A percentile compares a stretch with the other conserved stretches of the same genome.
Conservation (phyloP, 2,113 vertebrate species). For the Eublepharis macularius region DNA sequence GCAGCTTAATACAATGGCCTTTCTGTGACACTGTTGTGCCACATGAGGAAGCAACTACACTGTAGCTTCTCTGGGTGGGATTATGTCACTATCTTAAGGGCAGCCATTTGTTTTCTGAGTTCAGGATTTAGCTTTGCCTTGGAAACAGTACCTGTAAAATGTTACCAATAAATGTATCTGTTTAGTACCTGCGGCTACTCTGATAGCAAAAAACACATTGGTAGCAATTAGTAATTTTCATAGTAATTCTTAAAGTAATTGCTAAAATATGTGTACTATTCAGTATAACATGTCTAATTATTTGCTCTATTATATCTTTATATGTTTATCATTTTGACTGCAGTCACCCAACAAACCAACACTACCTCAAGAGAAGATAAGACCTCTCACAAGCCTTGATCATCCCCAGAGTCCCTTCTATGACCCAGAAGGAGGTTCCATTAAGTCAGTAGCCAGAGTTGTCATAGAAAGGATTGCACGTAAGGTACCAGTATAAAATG, state of each 20-base stretch:
- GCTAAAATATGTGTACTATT: background rate
- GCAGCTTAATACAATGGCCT: background rate
- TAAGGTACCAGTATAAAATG: constrained; percentile 79
- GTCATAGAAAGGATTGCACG: constrained; percentile 96
- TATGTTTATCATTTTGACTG: constrained; percentile 23
- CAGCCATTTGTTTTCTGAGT: background rate
- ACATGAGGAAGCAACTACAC: too few species aligned
- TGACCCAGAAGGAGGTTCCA: constrained; percentile 95
- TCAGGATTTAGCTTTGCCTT: background rate
- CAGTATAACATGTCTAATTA: background rate
- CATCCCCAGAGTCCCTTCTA: constrained; percentile 99
- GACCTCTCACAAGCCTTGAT: constrained; percentile 94
- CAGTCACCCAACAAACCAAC: constrained; percentile 94
- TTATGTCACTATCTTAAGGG: background rate
- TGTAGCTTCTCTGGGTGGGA: background rate
- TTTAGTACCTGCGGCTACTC: background rate
- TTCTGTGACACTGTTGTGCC: background rate
- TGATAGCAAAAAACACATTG: background rate
- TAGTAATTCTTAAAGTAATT: background rate
- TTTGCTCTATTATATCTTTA: background rate
- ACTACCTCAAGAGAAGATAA: constrained; percentile 92
- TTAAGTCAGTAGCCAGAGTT: constrained; percentile 91
- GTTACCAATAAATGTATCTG: background rate
- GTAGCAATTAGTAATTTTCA: background rate
- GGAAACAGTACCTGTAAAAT: background rate